Base-by-base conservation (phyloP, 1,140 invertebrate genomes). In the Scaptomyza montana region DNA sequence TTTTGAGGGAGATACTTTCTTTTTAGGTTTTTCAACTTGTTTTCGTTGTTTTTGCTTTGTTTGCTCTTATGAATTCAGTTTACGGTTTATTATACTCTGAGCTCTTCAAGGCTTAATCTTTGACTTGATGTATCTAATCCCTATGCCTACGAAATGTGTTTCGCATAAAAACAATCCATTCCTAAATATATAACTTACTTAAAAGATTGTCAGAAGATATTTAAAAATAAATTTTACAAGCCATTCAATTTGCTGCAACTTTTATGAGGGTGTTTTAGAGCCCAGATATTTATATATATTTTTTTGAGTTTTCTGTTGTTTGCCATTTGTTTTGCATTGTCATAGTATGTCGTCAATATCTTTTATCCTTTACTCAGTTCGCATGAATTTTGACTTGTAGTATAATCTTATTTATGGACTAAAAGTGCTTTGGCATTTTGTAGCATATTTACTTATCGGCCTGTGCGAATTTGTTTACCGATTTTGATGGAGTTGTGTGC, bases 401-500 rank as follows among this genome's bases (percentile, higher is more conserved):
- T 66, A 65, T 39, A 47, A 19, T 28, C 41, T 47, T 53, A 43
- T 8, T 41, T 33, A 13, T 4, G 47, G 13, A 13, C 33, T 5
- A 47, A 54, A 71, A 75, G 71, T 74, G 72, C 57, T 74, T 61
- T 80, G 73, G 49, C 80, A 85, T 80, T 84, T 86, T 85, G 77
- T 84, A 81, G 82, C 74, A 87, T 86, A 87, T 86, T 86, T 71
- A 87, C 74, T 87, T 87, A 87, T 87, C 71, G 71, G 56, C 62
- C 66, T 60, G 66, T 49, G 61, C 55, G 53, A 51, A 59, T 51
- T 33, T 39, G 28, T 19, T 54, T 65, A 78, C 66, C 84, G 66
- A 87, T 89, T 87, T 89, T 89, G 84, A 89, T 89, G 85, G 82
- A 89, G 84, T 89, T 89, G 84, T 82, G 84, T 89, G 84, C 84